Evolutionary conservation across 2,888 invertebrate species (phyloP).

Genomic region (Charanyca ferruginea): DNA sequence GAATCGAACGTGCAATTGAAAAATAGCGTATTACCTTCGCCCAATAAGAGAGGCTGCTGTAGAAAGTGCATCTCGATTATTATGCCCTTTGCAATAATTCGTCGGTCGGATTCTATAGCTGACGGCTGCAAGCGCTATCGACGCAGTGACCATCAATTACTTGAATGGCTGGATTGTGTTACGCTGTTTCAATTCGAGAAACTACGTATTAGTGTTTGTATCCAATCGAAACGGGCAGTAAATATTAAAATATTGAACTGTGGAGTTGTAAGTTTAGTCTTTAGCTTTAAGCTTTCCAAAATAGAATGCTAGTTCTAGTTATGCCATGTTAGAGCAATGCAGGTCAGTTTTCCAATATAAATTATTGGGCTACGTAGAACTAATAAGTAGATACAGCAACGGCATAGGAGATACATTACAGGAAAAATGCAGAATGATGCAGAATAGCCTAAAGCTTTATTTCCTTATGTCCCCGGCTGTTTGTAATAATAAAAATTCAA

Average conservation of each 20-base stretch:
- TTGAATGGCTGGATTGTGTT: constrained; percentile 44
- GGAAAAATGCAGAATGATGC: too few relatives aligned
- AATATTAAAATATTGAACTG: constrained; percentile 56
- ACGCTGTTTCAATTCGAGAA: constrained; percentile 57
- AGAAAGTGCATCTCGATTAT: constrained; percentile 80
- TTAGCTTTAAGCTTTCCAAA: constrained; percentile 24
- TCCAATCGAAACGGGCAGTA: constrained; percentile 51
- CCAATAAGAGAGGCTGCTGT: constrained; percentile 70
- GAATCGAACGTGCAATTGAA: constrained; percentile 74
- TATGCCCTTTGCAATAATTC: constrained; percentile 78
- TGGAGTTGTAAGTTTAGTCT: constrained; percentile 12
- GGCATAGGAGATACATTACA: too few relatives aligned
- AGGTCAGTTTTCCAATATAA: neutral
- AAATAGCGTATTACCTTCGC: constrained; percentile 77
- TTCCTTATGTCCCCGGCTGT: too few relatives aligned
- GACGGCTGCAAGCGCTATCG: constrained; percentile 66
- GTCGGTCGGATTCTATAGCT: constrained; percentile 69
- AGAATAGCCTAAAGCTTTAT: too few relatives aligned
- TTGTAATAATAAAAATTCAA: too few relatives aligned
- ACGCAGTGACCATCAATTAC: constrained; percentile 63
- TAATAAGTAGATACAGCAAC: neutral
- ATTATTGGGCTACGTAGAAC: neutral
- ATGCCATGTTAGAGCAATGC: neutral
- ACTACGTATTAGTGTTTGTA: constrained; percentile 57
- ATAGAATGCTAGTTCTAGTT: constrained; percentile 16